Percentiles rank a stretch among this genome's conserved stretches.
Evolutionary conservation across 2,888 invertebrate genomes (phyloP).

Genomic region (Chaetoderma sp.): DNA sequence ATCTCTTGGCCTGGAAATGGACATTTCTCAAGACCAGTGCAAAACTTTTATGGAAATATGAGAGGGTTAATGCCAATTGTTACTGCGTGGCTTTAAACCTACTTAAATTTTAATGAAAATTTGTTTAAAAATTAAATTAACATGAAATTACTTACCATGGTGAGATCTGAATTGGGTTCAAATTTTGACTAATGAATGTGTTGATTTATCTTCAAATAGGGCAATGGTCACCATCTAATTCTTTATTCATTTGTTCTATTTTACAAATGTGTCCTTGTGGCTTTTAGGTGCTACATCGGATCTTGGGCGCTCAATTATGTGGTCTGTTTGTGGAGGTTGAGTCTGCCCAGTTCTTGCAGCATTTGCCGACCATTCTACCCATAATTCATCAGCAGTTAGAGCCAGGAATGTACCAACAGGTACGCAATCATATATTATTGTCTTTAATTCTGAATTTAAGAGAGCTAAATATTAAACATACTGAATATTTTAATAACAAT

Average conservation of each 20-base stretch:
- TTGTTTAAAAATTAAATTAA: too few relatives aligned
- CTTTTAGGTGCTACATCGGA: slow-evolving; percentile 73
- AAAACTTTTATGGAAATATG: too few relatives aligned
- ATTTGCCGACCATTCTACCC: slow-evolving; percentile 76
- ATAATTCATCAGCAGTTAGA: slow-evolving; percentile 73
- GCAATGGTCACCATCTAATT: slow-evolving; percentile 9
- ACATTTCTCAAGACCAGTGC: too few relatives aligned
- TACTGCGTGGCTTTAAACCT: too few relatives aligned
- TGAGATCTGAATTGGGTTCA: too few relatives aligned
- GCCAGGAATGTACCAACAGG: slow-evolving; percentile 43
- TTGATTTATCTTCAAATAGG: slow-evolving; percentile 1
- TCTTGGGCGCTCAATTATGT: slow-evolving; percentile 80
- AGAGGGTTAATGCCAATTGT: too few relatives aligned
- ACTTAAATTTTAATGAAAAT: too few relatives aligned
- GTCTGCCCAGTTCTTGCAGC: slow-evolving; percentile 77
- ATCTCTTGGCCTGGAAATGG: too few relatives aligned
- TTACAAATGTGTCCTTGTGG: neutral
- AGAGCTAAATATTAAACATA: too few relatives aligned
- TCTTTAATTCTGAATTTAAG: slow-evolving; percentile 6
- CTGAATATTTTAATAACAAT: too few relatives aligned
- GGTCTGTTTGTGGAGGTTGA: slow-evolving; percentile 86
- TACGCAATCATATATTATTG: slow-evolving; percentile 19
- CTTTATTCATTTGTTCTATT: neutral
- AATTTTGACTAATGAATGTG: too few relatives aligned
- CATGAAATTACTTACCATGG: too few relatives aligned